These are phyloP conservation scores for Diuraphis noxia DNA, from an alignment of 1,140 invertebrate species.

Conservation along the genomic window DNA sequence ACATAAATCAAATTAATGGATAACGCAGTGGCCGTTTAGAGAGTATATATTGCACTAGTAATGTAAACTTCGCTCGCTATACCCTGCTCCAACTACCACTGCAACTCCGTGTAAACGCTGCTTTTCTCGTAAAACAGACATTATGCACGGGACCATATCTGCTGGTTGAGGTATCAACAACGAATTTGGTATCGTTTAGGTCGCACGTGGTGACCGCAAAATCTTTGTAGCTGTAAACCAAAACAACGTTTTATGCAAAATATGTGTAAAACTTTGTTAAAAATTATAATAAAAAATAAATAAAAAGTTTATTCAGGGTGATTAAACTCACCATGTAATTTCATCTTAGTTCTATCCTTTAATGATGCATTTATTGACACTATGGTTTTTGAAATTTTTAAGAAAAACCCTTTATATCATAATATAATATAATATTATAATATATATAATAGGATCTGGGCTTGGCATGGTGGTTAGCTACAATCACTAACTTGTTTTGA, in stretches of 20 bases:
- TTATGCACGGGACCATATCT: not conserved
- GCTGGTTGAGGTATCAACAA: not conserved
- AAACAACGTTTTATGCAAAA: not conserved
- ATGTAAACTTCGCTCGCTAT: not conserved
- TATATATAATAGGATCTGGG: no score
- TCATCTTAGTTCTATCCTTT: not conserved
- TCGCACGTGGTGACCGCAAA: not conserved
- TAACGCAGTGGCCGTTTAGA: slow-evolving; percentile 10
- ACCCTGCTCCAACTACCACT: not conserved
- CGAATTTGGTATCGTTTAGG: not conserved
- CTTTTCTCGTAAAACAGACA: not conserved
- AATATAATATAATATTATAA: no score
- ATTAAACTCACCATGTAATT: not conserved
- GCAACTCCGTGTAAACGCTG: not conserved
- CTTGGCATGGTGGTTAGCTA: no score
- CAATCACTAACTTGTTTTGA: no score
- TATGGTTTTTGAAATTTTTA: not conserved
- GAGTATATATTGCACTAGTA: not conserved
- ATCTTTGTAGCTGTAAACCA: not conserved
- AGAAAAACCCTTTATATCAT: not conserved
- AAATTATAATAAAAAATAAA: not conserved
- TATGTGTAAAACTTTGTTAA: not conserved
- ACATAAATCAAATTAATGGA: slow-evolving; percentile 8
- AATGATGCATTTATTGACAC: not conserved
- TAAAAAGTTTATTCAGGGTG: not conserved